Conservation (phyloP, 2,113 vertebrate genomes). For the Brienomyrus longianalis region DNA sequence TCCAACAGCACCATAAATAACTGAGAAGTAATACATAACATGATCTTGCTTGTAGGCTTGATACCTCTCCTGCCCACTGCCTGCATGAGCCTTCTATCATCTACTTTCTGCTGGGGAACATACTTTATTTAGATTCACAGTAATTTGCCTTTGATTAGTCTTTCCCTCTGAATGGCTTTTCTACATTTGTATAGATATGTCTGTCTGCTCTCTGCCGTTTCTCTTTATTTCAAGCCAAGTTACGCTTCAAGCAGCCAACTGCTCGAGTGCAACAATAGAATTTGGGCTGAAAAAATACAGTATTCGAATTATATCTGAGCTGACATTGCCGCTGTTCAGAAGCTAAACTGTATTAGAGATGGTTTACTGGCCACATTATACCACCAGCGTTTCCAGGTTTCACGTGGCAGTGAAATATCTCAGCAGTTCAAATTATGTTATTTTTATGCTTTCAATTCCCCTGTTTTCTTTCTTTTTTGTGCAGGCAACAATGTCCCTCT, state of each 20-base stretch:
- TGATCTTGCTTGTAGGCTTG: background rate
- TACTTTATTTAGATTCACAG: slow-evolving; percentile 10
- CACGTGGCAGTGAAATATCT: background rate
- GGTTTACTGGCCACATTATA: background rate
- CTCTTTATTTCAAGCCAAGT: background rate
- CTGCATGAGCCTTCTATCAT: background rate
- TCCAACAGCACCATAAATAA: background rate
- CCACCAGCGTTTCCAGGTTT: background rate
- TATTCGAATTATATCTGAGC: background rate
- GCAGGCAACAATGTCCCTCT: background rate
- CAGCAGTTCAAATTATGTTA: slow-evolving; percentile 6
- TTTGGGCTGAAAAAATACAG: background rate
- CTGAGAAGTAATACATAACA: background rate
- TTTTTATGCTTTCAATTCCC: slow-evolving; percentile 6
- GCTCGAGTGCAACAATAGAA: background rate
- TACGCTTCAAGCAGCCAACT: background rate
- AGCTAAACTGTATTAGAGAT: background rate
- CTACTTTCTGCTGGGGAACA: background rate
- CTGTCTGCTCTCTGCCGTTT: background rate
- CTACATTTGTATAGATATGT: background rate
- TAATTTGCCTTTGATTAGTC: slow-evolving; percentile 9
- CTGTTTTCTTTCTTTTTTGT: background rate
- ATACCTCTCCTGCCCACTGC: background rate
- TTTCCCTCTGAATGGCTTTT: background rate
- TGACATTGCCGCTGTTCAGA: background rate